phyloP scores from a whole-genome alignment of 2,797 vertebrate species.

The Alosa sapidissima region DNA sequence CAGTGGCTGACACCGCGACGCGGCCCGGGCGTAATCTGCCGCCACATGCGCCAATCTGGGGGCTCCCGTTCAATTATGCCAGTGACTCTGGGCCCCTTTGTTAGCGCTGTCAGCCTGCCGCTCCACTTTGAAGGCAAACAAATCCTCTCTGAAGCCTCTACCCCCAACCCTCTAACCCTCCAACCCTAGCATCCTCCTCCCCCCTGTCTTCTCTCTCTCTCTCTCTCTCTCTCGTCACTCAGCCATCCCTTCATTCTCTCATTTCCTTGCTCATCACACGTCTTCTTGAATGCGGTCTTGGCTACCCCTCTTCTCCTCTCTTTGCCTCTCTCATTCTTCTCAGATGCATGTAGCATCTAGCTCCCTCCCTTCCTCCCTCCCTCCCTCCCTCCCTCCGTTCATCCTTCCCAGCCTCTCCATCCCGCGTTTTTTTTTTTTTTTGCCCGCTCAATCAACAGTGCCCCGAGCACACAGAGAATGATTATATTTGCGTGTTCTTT shows the following conservation, averaged over 20 bases:
- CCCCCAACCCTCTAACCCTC: not conserved
- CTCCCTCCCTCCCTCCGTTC: not conserved
- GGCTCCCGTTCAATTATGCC: conserved; percentile 22
- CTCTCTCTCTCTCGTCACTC: conserved; percentile 7
- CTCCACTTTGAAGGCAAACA: conserved; percentile 26
- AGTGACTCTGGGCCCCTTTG: conserved; percentile 9
- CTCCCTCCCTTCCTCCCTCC: conserved; percentile 5
- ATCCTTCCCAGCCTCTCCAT: not conserved
- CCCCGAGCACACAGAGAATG: not conserved
- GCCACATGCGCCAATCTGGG: not conserved
- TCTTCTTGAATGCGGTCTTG: not conserved
- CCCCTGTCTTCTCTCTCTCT: not conserved
- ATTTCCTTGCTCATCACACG: conserved; percentile 1
- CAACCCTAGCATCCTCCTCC: not conserved
- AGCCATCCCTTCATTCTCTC: conserved; percentile 11
- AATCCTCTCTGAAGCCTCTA: conserved; percentile 6
- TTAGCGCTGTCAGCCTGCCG: conserved; percentile 10
- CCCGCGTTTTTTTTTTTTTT: not conserved
- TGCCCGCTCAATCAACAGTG: not conserved
- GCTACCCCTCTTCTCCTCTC: conserved; percentile 26
- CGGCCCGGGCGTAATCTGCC: not conserved
- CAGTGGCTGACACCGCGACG: not conserved
- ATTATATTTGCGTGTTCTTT: not conserved
- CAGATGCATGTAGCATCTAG: not conserved
- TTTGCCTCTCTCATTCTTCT: conserved; percentile 27